These are phyloP conservation scores for Diorhabda carinulata DNA, from an alignment of 1,140 invertebrate genomes.

Conservation along the genomic window DNA sequence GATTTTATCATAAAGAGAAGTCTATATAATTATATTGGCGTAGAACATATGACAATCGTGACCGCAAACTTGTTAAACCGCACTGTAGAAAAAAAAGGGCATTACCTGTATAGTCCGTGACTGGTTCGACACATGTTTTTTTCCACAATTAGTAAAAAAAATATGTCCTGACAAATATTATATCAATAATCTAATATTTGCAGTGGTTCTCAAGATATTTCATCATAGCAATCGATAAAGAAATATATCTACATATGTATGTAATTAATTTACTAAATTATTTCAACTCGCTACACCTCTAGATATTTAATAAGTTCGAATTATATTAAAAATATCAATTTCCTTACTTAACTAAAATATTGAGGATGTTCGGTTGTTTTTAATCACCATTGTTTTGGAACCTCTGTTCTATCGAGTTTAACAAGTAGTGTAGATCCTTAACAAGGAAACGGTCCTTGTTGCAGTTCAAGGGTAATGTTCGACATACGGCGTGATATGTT, in stretches of 20 bases:
- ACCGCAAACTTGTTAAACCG: slow-evolving; percentile 19
- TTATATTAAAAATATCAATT: too few species aligned
- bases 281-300: too few species aligned
- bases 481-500: slow-evolving; percentile 43
- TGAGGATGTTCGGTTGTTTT: too few species aligned
- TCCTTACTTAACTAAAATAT: too few species aligned
- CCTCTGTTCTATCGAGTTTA: slow-evolving; percentile 1
- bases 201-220: too few species aligned
- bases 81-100: slow-evolving; percentile 19
- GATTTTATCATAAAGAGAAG: slow-evolving; percentile 21
- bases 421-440: slow-evolving; percentile 23
- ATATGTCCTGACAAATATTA: slow-evolving; percentile 35
- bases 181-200: slow-evolving; percentile 6
- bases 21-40: slow-evolving; percentile 21
- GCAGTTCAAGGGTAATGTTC: slow-evolving; percentile 7
- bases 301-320: too few species aligned
- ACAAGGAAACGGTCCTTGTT: slow-evolving; percentile 9
- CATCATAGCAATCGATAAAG: too few species aligned
- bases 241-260: too few species aligned
- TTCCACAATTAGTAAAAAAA: slow-evolving; percentile 34
- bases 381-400: too few species aligned
- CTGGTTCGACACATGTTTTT: slow-evolving; percentile 34
- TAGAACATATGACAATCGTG: slow-evolving; percentile 25
- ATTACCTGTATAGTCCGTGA: slow-evolving; percentile 21
- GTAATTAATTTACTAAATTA: too few species aligned